Conservation (phyloP, 2,113 vertebrate species). For the Cryptoleucopteryx plumbea region DNA sequence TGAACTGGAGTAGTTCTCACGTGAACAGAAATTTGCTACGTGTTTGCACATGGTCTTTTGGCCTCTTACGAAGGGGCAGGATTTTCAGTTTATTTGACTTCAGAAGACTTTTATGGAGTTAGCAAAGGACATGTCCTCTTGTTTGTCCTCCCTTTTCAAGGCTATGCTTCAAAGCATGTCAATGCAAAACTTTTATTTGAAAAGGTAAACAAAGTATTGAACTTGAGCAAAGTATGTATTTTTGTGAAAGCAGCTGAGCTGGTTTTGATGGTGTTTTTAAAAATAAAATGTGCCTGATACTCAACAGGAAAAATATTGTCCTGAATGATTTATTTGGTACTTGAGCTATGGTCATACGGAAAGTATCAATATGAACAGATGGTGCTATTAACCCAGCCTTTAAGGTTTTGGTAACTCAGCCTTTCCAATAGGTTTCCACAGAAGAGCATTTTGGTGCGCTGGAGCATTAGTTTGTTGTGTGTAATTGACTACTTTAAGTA, state of each 20-base stretch:
- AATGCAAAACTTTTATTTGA: not conserved
- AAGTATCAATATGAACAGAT: not conserved
- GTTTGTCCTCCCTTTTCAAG: not conserved
- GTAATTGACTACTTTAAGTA: not conserved
- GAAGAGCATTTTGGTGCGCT: not conserved
- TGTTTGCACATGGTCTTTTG: not conserved
- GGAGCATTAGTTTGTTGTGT: not conserved
- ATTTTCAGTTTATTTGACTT: not conserved
- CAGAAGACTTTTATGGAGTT: not conserved
- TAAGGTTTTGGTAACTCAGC: not conserved
- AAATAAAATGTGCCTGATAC: not conserved
- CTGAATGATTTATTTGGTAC: not conserved
- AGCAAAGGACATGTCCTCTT: not conserved
- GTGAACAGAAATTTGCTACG: not conserved
- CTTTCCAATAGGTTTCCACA: not conserved
- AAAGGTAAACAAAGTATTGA: not conserved
- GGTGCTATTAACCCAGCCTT: not conserved
- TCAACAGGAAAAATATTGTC: not conserved
- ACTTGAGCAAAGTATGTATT: not conserved
- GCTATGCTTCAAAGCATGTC: not conserved
- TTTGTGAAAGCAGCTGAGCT: not conserved
- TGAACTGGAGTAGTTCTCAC: not conserved
- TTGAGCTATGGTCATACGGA: not conserved
- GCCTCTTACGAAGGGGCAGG: not conserved
- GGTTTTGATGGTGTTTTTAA: not conserved